Conservation (phyloP, 2,888 invertebrate species). For the Hydriomena furcata region DNA sequence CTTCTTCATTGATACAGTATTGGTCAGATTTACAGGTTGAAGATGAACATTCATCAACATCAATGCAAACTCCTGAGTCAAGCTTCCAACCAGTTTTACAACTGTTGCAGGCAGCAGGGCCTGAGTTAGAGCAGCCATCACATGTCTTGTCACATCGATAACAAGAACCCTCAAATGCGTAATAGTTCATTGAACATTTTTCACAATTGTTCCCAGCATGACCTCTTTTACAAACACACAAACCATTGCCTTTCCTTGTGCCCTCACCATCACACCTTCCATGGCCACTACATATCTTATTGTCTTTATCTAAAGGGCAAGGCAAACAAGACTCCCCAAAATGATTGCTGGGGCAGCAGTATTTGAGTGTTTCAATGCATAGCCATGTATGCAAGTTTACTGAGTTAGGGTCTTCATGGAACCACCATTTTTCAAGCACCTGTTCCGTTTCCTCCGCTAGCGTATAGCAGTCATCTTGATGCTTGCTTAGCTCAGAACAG, state of each 20-base stretch:
- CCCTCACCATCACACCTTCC: constrained; percentile 93
- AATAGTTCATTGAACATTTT: constrained; percentile 88
- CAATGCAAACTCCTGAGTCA: constrained; percentile 88
- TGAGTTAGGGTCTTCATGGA: constrained; percentile 80
- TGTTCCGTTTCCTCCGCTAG: constrained; percentile 92
- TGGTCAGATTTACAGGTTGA: constrained; percentile 84
- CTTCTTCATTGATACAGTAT: constrained; percentile 94
- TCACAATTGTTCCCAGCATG: constrained; percentile 91
- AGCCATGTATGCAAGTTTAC: constrained; percentile 83
- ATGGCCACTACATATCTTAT: constrained; percentile 90
- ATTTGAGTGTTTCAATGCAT: constrained; percentile 89
- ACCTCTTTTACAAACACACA: constrained; percentile 92
- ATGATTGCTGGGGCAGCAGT: constrained; percentile 93
- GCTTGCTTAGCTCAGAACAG: constrained; percentile 87
- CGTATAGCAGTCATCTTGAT: constrained; percentile 91
- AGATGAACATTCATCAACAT: constrained; percentile 91
- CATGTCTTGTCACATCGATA: constrained; percentile 92
- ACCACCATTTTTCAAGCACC: constrained; percentile 95
- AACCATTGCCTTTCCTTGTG: constrained; percentile 95
- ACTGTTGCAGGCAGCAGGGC: constrained; percentile 82
- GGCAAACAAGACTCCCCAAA: constrained; percentile 91
- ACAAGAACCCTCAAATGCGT: constrained; percentile 87
- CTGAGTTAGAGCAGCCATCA: constrained; percentile 88
- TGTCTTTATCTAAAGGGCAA: constrained; percentile 83
- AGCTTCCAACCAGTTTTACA: constrained; percentile 89